Evolutionary conservation across 2,888 invertebrate genomes (phyloP).

Genomic region (Zaprionus lineosus): DNA sequence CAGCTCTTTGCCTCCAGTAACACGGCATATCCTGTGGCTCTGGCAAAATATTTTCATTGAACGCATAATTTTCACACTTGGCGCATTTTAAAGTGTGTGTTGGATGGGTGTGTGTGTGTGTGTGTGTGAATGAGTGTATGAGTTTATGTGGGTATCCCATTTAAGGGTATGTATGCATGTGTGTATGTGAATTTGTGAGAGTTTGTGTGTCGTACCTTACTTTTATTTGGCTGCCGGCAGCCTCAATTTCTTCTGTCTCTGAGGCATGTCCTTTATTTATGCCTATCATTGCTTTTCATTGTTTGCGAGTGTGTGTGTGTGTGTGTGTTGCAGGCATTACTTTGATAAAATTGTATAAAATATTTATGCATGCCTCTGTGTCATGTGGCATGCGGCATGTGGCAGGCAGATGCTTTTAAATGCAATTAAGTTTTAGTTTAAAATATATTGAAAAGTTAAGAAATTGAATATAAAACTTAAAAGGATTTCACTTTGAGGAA

Average conservation of each 20-base stretch:
- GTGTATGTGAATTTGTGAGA: too few species aligned
- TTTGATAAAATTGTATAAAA: slow-evolving; percentile 44
- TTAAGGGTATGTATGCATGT: too few species aligned
- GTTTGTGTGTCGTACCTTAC: too few species aligned
- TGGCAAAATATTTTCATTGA: slow-evolving; percentile 66
- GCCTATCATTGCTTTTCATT: slow-evolving; percentile 23
- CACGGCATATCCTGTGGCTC: background rate
- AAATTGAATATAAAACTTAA: background rate
- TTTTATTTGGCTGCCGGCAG: too few species aligned
- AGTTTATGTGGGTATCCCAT: too few species aligned
- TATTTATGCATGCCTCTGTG: slow-evolving; percentile 38
- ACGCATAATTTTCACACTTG: slow-evolving; percentile 68
- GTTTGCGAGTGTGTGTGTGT: background rate
- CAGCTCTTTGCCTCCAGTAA: background rate
- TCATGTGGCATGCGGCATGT: slow-evolving; percentile 2
- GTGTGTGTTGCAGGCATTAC: slow-evolving; percentile 8
- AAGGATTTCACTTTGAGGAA: background rate
- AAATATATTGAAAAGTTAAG: slow-evolving; percentile 7
- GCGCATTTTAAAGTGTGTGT: slow-evolving; percentile 32
- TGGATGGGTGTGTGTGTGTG: too few species aligned
- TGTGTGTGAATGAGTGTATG: too few species aligned
- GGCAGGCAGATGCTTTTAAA: slow-evolving; percentile 12
- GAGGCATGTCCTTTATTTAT: slow-evolving; percentile 28
- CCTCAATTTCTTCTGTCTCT: background rate
- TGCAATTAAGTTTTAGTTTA: background rate